Percentiles rank a stretch among this genome's conserved stretches.
Evolutionary conservation across 2,888 invertebrate species (phyloP).

Genomic region (Ligdia adustata): DNA sequence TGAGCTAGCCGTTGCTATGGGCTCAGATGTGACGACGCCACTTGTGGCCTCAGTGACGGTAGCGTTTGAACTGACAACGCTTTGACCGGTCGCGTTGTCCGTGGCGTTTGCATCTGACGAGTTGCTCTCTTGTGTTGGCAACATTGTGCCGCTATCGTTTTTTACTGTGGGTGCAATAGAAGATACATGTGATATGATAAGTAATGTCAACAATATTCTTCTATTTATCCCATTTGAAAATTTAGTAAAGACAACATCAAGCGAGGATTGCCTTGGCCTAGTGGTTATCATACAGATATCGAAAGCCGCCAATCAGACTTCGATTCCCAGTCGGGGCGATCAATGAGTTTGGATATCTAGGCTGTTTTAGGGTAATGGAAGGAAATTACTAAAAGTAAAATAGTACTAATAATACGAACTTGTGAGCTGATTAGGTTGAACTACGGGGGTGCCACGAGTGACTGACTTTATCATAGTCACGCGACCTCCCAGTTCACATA

Average conservation of each 20-base stretch:
- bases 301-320: too few relatives aligned
- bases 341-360: too few relatives aligned
- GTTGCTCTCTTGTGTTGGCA: background rate
- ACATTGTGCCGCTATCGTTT: slow-evolving; percentile 15
- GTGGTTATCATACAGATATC: too few relatives aligned
- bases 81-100: slow-evolving; percentile 14
- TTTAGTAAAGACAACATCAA: too few relatives aligned
- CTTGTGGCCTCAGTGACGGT: background rate
- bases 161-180: slow-evolving; percentile 5
- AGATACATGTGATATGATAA: background rate
- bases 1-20: background rate
- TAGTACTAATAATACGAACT: slow-evolving; percentile 36
- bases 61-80: background rate
- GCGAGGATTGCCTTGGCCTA: too few relatives aligned
- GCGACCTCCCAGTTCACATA: slow-evolving; percentile 92
- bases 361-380: too few relatives aligned
- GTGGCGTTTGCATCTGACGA: slow-evolving; percentile 10
- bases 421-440: slow-evolving; percentile 46
- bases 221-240: too few relatives aligned
- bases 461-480: slow-evolving; percentile 91
- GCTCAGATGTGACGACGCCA: background rate
- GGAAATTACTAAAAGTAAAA: too few relatives aligned
- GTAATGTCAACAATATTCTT: background rate
- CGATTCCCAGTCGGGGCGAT: too few relatives aligned
- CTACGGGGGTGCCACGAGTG: slow-evolving; percentile 60